Conservation (phyloP, 2,888 invertebrate genomes). For the Cataglyphis cursor region DNA sequence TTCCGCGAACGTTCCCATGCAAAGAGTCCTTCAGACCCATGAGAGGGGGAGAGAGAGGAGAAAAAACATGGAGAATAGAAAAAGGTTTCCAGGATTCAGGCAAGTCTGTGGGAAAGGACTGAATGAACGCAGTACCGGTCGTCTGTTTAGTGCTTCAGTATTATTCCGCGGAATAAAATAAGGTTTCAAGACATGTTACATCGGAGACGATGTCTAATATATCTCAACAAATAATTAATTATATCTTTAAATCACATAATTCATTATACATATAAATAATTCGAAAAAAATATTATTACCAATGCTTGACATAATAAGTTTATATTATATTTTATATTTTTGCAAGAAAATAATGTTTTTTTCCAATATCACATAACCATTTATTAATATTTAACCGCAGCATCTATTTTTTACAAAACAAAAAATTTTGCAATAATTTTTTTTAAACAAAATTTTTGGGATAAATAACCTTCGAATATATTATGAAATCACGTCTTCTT, state of each 20-base stretch:
- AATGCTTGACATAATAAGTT: neutral
- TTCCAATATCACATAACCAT: neutral
- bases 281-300: neutral
- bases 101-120: constrained; percentile 84
- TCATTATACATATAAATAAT: neutral
- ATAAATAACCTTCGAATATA: constrained; percentile 18
- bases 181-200: constrained; percentile 68
- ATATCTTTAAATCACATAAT: neutral
- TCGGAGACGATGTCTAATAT: constrained; percentile 10
- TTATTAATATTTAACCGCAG: neutral
- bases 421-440: neutral
- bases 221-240: constrained; percentile 4
- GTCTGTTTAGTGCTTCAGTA: constrained; percentile 80
- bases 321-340: neutral
- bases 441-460: neutral
- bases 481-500: neutral
- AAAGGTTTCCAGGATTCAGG: constrained; percentile 83
- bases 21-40: constrained; percentile 52
- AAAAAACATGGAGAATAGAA: constrained; percentile 81
- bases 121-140: constrained; percentile 76
- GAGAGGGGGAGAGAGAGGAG: constrained; percentile 64
- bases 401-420: neutral
- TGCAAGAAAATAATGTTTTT: neutral
- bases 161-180: constrained; percentile 77
- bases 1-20: constrained; percentile 75